A percentile compares a stretch with the other conserved stretches of the same genome.
phyloP scores from a whole-genome alignment of 2,888 invertebrate genomes.

The Venustoraphidia nigricollis region DNA sequence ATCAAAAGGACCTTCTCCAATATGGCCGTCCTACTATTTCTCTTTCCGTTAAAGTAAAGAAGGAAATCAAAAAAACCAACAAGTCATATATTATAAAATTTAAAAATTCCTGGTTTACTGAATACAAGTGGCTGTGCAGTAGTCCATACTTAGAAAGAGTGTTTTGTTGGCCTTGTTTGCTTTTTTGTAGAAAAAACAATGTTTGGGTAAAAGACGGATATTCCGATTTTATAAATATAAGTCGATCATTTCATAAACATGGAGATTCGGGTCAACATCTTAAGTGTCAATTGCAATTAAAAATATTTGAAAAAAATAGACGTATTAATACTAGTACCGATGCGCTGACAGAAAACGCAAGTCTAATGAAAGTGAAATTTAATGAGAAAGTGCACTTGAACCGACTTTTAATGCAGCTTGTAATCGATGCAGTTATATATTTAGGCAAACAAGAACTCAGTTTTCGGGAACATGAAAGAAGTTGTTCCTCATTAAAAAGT shows the following conservation, averaged over 20 bases:
- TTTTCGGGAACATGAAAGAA: too few species aligned
- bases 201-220: slow-evolving; percentile 8
- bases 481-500: slow-evolving; percentile 6
- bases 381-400: slow-evolving; percentile 8
- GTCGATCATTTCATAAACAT: slow-evolving; percentile 6
- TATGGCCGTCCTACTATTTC: too few species aligned
- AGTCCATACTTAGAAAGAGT: neutral
- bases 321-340: slow-evolving; percentile 1
- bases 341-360: slow-evolving; percentile 6
- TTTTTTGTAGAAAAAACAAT: slow-evolving; percentile 6
- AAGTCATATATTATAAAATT: too few species aligned
- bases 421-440: slow-evolving; percentile 9
- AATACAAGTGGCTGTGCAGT: too few species aligned
- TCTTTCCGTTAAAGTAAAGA: too few species aligned
- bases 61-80: too few species aligned
- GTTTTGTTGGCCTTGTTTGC: slow-evolving; percentile 12
- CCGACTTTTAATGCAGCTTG: slow-evolving; percentile 2
- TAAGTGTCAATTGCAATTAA: slow-evolving; percentile 6
- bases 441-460: slow-evolving; percentile 10
- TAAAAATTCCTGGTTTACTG: too few species aligned
- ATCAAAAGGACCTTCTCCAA: too few species aligned
- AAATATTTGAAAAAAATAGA: slow-evolving; percentile 7
- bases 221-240: slow-evolving; percentile 6
- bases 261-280: slow-evolving; percentile 9
- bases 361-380: slow-evolving; percentile 7